phyloP scores from a whole-genome alignment of 2,888 invertebrate species.

The Hecatera dysodea region DNA sequence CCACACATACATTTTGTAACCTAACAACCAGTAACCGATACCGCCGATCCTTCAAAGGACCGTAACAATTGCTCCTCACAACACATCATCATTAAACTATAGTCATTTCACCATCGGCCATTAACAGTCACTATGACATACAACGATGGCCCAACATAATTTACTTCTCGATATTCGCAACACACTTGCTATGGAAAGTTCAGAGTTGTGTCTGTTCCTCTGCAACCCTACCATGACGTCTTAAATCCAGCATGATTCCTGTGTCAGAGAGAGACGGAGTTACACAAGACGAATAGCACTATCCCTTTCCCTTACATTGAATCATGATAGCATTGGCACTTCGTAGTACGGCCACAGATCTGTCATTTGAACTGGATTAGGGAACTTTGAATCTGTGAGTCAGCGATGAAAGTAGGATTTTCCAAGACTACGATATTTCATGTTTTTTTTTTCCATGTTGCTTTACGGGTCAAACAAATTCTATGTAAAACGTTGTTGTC shows the following conservation, averaged over 20 bases:
- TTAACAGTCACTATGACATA: constrained; percentile 37
- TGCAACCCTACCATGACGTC: too few species aligned
- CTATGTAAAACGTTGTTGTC: too few species aligned
- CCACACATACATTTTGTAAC: constrained; percentile 18
- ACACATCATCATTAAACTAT: constrained; percentile 47
- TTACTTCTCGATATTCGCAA: constrained; percentile 29
- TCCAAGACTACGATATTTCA: too few species aligned
- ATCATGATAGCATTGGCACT: too few species aligned
- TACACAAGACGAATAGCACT: too few species aligned
- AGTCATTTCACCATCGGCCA: constrained; percentile 44
- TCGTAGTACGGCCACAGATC: too few species aligned
- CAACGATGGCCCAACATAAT: constrained; percentile 32
- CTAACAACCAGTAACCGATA: constrained; percentile 33
- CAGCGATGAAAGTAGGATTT: not conserved
- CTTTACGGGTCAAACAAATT: too few species aligned
- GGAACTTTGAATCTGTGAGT: constrained; percentile 10
- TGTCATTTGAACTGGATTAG: constrained; percentile 13
- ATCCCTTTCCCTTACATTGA: too few species aligned
- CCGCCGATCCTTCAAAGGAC: constrained; percentile 27
- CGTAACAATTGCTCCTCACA: constrained; percentile 40
- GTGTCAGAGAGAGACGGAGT: too few species aligned
- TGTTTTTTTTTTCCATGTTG: too few species aligned
- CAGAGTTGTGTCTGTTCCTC: constrained; percentile 43
- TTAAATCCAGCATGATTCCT: too few species aligned
- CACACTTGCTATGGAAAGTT: constrained; percentile 52